Percentiles rank a stretch among this genome's conserved stretches.
phyloP scores from a whole-genome alignment of 2,888 invertebrate genomes.

The Nomada goodeniana region DNA sequence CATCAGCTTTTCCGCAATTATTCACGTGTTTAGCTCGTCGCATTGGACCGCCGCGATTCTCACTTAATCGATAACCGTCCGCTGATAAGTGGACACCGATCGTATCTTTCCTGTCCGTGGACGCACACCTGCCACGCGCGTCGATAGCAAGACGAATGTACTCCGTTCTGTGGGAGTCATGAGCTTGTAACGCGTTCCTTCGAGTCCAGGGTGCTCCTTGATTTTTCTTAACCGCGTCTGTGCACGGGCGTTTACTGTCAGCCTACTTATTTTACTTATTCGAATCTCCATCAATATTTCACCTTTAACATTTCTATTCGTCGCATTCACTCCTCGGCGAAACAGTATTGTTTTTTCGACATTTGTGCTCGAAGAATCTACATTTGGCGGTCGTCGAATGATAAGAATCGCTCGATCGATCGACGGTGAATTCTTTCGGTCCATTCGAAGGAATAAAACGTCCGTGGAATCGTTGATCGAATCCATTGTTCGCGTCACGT shows the following conservation, averaged over 20 bases:
- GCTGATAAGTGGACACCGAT: conserved; percentile 26
- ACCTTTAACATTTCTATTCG: too few relatives aligned
- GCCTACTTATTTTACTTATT: too few relatives aligned
- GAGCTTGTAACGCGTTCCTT: neutral
- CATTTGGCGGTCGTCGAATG: neutral
- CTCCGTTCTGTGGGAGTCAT: too few relatives aligned
- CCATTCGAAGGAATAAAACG: conserved; percentile 18
- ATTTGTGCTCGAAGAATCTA: neutral
- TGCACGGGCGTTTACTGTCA: too few relatives aligned
- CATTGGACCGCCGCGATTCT: neutral
- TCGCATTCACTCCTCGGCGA: too few relatives aligned
- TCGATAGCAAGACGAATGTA: neutral
- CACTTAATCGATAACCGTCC: conserved; percentile 34
- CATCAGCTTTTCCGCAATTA: conserved; percentile 48
- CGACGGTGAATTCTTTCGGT: neutral
- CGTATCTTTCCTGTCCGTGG: neutral
- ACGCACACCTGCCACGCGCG: neutral
- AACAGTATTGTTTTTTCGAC: too few relatives aligned
- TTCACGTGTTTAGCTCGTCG: conserved; percentile 38
- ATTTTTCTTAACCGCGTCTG: neutral
- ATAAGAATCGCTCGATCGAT: conserved; percentile 29
- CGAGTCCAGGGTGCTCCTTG: too few relatives aligned
- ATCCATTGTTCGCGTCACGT: conserved; percentile 58
- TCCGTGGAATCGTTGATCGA: conserved; percentile 35
- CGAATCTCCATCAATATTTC: too few relatives aligned